Evolutionary conservation across 2,888 invertebrate species (phyloP).

Genomic region (Syrphus vitripennis): DNA sequence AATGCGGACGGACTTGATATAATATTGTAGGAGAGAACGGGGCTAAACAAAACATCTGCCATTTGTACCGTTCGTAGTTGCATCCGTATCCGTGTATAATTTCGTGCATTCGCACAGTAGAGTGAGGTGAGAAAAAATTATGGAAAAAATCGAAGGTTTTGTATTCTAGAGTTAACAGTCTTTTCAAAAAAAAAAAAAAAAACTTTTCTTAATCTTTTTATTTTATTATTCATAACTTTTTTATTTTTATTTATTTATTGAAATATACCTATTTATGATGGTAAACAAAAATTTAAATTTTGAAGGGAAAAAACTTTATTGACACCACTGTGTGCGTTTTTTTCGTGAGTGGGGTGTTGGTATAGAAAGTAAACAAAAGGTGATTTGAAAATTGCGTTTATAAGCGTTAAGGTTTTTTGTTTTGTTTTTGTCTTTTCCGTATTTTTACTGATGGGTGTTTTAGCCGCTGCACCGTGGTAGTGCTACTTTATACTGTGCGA

Average conservation of each 20-base stretch:
- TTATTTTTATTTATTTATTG: too few relatives aligned
- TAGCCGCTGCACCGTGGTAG: constrained; percentile 5
- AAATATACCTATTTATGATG: too few relatives aligned
- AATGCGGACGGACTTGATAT: constrained; percentile 1
- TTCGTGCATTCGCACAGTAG: neutral
- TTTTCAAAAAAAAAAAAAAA: too few relatives aligned
- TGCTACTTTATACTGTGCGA: constrained; percentile 16
- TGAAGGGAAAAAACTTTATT: too few relatives aligned
- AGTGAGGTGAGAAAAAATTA: neutral
- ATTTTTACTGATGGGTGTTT: neutral
- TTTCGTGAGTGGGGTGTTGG: too few relatives aligned
- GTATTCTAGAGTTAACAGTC: too few relatives aligned
- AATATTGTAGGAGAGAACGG: neutral
- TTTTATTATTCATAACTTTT: too few relatives aligned
- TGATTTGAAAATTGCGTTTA: constrained; percentile 68
- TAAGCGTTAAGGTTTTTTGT: neutral
- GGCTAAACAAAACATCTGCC: constrained; percentile 55
- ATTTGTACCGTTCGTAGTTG: constrained; percentile 51
- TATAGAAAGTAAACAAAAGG: constrained; percentile 65
- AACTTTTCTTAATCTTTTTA: too few relatives aligned
- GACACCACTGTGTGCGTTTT: neutral
- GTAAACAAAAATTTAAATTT: too few relatives aligned
- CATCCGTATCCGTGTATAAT: constrained; percentile 24
- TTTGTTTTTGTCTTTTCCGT: neutral
- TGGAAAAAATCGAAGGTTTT: neutral